Conservation (phyloP, 2,797 vertebrate genomes). For the Gobionotothen gibberifrons region DNA sequence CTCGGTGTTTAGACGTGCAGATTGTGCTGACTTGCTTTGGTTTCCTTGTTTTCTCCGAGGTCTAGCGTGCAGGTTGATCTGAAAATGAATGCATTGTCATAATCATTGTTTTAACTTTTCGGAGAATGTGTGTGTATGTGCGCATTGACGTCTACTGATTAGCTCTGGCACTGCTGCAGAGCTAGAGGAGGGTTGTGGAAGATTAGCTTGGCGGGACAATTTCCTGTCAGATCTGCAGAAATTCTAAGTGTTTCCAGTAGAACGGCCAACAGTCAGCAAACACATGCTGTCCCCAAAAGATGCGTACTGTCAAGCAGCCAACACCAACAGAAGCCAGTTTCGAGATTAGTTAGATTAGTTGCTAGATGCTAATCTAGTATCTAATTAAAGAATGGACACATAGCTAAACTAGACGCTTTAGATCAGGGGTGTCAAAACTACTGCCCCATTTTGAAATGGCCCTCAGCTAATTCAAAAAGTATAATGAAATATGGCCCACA, state of each 20-base stretch:
- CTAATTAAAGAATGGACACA: too few species aligned
- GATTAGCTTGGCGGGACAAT: constrained; percentile 47
- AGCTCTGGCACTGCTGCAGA: constrained; percentile 46
- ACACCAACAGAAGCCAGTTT: background rate
- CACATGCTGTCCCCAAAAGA: constrained; percentile 20
- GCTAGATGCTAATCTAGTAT: too few species aligned
- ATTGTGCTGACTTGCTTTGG: constrained; percentile 19
- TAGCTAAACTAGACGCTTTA: background rate
- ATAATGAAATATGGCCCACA: too few species aligned
- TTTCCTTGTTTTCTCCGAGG: constrained; percentile 30
- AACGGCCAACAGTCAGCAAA: constrained; percentile 40
- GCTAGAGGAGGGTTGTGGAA: constrained; percentile 20
- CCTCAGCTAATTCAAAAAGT: too few species aligned
- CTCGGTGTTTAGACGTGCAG: constrained; percentile 37
- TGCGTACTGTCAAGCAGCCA: constrained; percentile 1
- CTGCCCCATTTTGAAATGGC: too few species aligned
- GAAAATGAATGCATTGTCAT: constrained; percentile 31
- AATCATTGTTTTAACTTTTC: constrained; percentile 23
- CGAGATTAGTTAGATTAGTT: background rate
- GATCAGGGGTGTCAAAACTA: too few species aligned
- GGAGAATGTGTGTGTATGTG: constrained; percentile 3
- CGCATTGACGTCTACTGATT: constrained; percentile 59
- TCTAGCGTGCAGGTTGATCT: background rate
- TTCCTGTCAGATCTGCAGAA: constrained; percentile 55
- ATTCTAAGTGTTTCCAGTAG: constrained; percentile 38